Evolutionary conservation across 2,888 invertebrate genomes (phyloP).

Genomic region (Ellobium chinense): DNA sequence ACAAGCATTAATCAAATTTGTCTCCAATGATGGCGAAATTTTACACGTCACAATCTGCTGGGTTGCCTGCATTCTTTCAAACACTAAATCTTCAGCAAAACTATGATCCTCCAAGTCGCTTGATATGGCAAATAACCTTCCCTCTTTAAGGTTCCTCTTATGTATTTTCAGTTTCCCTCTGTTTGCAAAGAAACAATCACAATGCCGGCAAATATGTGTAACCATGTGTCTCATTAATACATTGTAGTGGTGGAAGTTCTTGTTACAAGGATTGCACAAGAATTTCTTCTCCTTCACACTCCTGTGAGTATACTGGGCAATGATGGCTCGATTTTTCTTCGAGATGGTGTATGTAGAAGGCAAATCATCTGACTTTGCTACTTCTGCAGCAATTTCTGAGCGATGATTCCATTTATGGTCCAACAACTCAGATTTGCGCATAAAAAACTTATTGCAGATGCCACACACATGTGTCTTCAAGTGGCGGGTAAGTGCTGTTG

Average conservation of each 20-base stretch:
- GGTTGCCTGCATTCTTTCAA: too few species aligned
- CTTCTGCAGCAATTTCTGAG: neutral
- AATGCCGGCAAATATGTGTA: neutral
- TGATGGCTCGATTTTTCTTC: neutral
- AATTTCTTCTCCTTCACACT: neutral
- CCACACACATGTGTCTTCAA: constrained; percentile 29
- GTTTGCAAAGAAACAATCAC: neutral
- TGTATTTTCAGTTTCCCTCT: neutral
- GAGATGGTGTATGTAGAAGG: neutral
- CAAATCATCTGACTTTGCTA: neutral
- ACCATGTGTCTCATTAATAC: neutral
- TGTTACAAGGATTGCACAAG: neutral
- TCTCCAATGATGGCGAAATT: too few species aligned
- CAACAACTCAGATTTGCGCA: constrained; percentile 17
- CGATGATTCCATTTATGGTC: constrained; percentile 3
- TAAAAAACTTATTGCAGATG: constrained; percentile 28
- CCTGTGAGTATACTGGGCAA: neutral
- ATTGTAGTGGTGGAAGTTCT: neutral
- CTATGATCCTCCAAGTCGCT: neutral
- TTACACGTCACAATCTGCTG: too few species aligned
- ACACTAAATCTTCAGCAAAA: neutral
- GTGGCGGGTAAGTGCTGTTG: constrained; percentile 8
- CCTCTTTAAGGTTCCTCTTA: neutral
- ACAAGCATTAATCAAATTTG: too few species aligned
- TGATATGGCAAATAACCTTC: neutral